These are phyloP conservation scores for Toxotes jaculatrix DNA, from an alignment of 2,113 vertebrate species.

Conservation along the genomic window DNA sequence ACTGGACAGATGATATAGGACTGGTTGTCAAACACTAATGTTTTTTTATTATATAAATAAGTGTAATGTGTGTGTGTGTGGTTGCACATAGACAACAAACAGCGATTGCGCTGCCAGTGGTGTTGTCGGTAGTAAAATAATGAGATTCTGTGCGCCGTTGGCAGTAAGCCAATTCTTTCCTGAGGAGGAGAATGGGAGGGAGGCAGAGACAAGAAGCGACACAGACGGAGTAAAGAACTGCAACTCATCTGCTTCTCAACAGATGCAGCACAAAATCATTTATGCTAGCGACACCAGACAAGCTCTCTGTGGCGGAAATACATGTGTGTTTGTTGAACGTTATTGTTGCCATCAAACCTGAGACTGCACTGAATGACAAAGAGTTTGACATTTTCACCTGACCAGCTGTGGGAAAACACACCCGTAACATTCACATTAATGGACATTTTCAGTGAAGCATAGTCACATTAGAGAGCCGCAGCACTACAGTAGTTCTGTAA, in stretches of 20 bases:
- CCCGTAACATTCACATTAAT: conserved; percentile 22
- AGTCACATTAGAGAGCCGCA: conserved; percentile 23
- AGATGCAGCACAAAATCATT: conserved; percentile 60
- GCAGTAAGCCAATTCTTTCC: conserved; percentile 61
- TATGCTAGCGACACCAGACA: conserved; percentile 50
- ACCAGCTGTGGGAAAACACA: conserved; percentile 35
- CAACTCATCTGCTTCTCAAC: conserved; percentile 65
- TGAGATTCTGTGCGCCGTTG: conserved; percentile 62
- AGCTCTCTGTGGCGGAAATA: conserved; percentile 27
- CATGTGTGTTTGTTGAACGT: conserved; percentile 28
- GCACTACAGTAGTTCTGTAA: conserved; percentile 33
- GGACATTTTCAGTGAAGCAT: conserved; percentile 41
- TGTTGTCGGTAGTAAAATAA: conserved; percentile 67
- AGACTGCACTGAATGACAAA: conserved; percentile 27
- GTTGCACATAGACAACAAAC: conserved; percentile 33
- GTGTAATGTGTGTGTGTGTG: conserved; percentile 3
- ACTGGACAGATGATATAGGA: conserved; percentile 19
- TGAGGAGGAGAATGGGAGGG: conserved; percentile 41
- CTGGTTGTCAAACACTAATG: conserved; percentile 20
- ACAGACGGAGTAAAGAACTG: conserved; percentile 60
- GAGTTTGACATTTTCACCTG: conserved; percentile 40
- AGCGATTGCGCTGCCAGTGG: conserved; percentile 13
- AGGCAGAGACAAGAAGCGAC: conserved; percentile 42
- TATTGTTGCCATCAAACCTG: conserved; percentile 20
- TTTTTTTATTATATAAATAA: conserved; percentile 12